Percentiles rank a stretch among this genome's conserved stretches.
phyloP scores from a whole-genome alignment of 2,888 invertebrate species.

The Pachliopta kotzebuea region DNA sequence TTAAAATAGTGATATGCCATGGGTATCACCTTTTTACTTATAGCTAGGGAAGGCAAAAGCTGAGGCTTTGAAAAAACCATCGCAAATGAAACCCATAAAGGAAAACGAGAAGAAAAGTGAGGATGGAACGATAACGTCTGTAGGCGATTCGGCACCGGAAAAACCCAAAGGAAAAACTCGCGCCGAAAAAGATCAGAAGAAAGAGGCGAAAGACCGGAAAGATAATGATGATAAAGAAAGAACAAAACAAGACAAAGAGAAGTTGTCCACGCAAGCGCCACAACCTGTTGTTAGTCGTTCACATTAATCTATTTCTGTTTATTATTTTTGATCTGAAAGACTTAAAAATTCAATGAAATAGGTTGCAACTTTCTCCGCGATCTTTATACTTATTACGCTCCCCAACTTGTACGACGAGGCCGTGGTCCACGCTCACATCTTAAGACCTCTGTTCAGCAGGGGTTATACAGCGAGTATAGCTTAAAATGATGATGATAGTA shows the following conservation, averaged over 20 bases:
- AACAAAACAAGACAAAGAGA: constrained; percentile 45
- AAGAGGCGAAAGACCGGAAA: constrained; percentile 32
- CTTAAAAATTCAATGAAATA: too few species aligned
- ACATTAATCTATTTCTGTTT: not conserved
- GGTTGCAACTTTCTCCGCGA: too few species aligned
- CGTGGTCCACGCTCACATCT: too few species aligned
- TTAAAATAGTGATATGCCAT: too few species aligned
- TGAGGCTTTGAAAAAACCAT: constrained; percentile 78
- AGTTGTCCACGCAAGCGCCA: constrained; percentile 44
- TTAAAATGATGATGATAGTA: too few species aligned
- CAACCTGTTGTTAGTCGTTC: constrained; percentile 42
- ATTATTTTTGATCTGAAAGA: too few species aligned
- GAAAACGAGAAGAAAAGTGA: constrained; percentile 60
- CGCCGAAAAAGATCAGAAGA: constrained; percentile 33
- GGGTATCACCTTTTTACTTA: not conserved
- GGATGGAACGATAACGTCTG: constrained; percentile 41
- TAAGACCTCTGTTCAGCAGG: too few species aligned
- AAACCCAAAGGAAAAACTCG: constrained; percentile 50
- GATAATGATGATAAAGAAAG: constrained; percentile 43
- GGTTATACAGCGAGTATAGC: too few species aligned
- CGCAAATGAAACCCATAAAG: constrained; percentile 56
- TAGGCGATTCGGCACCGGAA: constrained; percentile 34
- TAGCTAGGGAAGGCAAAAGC: constrained; percentile 79
- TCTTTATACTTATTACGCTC: too few species aligned
- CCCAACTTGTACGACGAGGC: too few species aligned